Conservation (phyloP, 2,113 vertebrate species). For the Pao palembangensis region DNA sequence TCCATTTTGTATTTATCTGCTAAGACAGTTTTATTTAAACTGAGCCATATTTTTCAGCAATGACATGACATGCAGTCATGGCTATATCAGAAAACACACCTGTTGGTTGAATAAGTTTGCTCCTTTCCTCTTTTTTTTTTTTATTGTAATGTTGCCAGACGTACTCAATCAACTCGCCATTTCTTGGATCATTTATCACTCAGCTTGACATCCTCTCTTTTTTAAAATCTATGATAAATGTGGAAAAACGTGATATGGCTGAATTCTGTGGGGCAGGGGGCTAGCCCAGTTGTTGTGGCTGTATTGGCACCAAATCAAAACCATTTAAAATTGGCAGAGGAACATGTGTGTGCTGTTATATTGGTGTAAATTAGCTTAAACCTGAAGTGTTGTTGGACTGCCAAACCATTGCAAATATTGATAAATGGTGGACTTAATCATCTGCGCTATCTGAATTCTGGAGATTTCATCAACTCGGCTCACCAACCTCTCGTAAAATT, state of each 20-base stretch:
- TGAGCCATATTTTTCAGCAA: no score
- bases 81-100: no score
- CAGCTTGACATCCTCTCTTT: constrained; percentile 31
- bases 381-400: constrained; percentile 29
- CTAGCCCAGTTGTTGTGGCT: no score
- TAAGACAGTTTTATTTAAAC: no score
- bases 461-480: constrained; percentile 1
- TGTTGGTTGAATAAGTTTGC: not conserved
- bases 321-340: no score
- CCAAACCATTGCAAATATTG: constrained; percentile 22
- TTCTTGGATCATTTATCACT: not conserved
- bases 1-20: no score
- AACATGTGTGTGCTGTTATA: not conserved
- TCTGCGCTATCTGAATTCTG: constrained; percentile 32
- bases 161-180: not conserved
- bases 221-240: constrained; percentile 79
- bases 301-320: no score
- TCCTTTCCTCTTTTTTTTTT: not conserved
- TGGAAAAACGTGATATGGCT: constrained; percentile 70
- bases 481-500: not conserved
- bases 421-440: constrained; percentile 40
- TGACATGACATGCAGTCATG: no score
- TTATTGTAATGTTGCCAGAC: not conserved
- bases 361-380: constrained; percentile 27
- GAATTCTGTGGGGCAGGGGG: constrained; percentile 73